These are phyloP conservation scores for Apis laboriosa DNA, from an alignment of 1,140 invertebrate species.

Conservation along the genomic window DNA sequence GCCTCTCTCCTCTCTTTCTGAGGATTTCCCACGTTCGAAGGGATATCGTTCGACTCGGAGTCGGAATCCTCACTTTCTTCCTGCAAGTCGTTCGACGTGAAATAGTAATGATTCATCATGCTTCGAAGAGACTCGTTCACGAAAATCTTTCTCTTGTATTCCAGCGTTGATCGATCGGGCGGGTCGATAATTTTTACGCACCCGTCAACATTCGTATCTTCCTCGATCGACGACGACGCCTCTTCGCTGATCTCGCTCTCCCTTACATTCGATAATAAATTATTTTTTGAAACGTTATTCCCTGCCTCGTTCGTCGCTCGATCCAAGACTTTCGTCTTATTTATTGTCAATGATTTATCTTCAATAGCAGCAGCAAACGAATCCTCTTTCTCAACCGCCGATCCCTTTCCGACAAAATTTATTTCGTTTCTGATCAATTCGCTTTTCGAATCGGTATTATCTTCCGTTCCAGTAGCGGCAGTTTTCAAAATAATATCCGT, in stretches of 20 bases:
- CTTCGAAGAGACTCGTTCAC: slow-evolving; percentile 16
- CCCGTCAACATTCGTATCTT: not conserved
- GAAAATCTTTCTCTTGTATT: slow-evolving; percentile 12
- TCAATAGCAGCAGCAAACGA: not conserved
- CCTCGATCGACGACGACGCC: not conserved
- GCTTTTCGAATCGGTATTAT: not conserved
- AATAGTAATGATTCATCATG: not conserved
- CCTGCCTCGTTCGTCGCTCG: not conserved
- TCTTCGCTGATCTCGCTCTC: not conserved
- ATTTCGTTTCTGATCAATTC: not conserved
- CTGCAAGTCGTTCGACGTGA: not conserved
- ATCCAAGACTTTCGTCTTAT: not conserved
- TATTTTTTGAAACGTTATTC: not conserved
- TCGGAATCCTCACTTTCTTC: not conserved
- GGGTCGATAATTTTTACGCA: not conserved
- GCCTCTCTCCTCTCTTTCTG: fast-evolving
- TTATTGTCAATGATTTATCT: not conserved
- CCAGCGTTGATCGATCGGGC: not conserved
- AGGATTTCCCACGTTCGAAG: too few species aligned
- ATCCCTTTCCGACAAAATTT: not conserved
- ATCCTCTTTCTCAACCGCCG: not conserved
- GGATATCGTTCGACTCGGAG: not conserved
- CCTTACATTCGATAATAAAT: not conserved
- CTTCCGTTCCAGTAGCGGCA: not conserved
- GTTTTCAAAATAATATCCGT: not conserved